A percentile compares a stretch with the other conserved stretches of the same genome.
Evolutionary conservation across 2,797 vertebrate genomes (phyloP).

Genomic region (Melanogrammus aeglefinus): DNA sequence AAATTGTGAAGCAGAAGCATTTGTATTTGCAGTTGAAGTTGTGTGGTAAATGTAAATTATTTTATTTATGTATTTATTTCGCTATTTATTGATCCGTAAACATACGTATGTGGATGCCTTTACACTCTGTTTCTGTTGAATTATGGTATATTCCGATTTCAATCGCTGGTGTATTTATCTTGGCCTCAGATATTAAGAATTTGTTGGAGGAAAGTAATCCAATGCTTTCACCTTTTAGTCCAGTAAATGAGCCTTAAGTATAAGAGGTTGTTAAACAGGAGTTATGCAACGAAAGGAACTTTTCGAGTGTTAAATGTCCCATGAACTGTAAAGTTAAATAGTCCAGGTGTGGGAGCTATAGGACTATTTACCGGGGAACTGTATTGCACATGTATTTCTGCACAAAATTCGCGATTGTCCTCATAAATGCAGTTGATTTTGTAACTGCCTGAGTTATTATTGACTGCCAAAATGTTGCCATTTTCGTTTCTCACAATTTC

Average conservation of each 20-base stretch:
- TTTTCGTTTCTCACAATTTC: neutral
- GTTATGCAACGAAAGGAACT: slow-evolving; percentile 64
- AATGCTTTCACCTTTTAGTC: slow-evolving; percentile 17
- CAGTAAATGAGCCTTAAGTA: slow-evolving; percentile 65
- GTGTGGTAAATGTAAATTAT: slow-evolving; percentile 66
- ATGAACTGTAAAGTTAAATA: slow-evolving; percentile 43
- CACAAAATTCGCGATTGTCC: slow-evolving; percentile 58
- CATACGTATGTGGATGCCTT: slow-evolving; percentile 58
- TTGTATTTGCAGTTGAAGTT: slow-evolving; percentile 54
- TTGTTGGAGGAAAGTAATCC: neutral
- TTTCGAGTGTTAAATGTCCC: slow-evolving; percentile 55
- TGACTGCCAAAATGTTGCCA: slow-evolving; percentile 41
- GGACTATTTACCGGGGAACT: slow-evolving; percentile 25
- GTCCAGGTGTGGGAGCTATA: slow-evolving; percentile 16
- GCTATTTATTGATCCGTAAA: slow-evolving; percentile 38
- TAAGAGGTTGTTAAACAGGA: slow-evolving; percentile 42
- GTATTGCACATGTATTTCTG: slow-evolving; percentile 59
- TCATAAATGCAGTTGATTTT: slow-evolving; percentile 59
- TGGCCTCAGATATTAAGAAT: slow-evolving; percentile 17
- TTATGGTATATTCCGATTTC: neutral
- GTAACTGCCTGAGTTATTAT: slow-evolving; percentile 44
- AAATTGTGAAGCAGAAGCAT: slow-evolving; percentile 6
- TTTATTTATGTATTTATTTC: slow-evolving; percentile 50
- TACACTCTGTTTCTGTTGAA: slow-evolving; percentile 28
- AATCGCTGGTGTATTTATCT: neutral